A percentile compares a stretch with the other conserved stretches of the same genome.
phyloP scores from a whole-genome alignment of 30 jellyfish, hydroid and myxozoan genomes.

The Hydra vulgaris region DNA sequence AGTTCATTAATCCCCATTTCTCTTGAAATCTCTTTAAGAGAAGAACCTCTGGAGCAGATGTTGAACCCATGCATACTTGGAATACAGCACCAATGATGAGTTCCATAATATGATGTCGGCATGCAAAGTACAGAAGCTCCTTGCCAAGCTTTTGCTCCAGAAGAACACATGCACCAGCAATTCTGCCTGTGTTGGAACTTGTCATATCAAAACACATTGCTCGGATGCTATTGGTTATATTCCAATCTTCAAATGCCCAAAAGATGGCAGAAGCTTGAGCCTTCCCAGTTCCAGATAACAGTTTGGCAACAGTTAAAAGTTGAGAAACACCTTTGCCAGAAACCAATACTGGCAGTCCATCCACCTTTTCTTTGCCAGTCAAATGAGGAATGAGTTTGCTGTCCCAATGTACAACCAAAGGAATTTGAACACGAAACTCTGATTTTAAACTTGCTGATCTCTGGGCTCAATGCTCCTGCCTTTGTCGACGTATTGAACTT shows the following conservation, averaged over 20 bases:
- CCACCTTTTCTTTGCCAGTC: constrained; percentile 1
- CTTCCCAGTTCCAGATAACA: not conserved
- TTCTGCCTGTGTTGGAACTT: not conserved
- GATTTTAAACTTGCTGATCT: not conserved
- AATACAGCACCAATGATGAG: constrained; percentile 2
- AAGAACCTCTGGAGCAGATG: not conserved
- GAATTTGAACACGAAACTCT: not conserved
- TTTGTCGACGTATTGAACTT: not conserved
- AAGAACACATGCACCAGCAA: not conserved
- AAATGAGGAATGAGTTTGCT: not conserved
- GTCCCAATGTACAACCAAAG: constrained; percentile 6
- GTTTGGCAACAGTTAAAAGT: constrained; percentile 5
- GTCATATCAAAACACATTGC: not conserved
- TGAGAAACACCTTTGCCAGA: not conserved
- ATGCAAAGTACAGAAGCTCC: constrained; percentile 3
- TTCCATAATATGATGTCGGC: constrained; percentile 11
- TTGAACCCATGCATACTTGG: not conserved
- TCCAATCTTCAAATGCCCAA: not conserved
- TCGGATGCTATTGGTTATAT: not conserved
- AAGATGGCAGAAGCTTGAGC: not conserved
- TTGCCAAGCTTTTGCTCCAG: not conserved
- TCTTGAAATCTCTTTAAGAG: constrained; percentile 10
- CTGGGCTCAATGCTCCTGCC: not conserved
- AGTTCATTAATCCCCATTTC: not conserved
- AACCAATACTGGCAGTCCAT: not conserved